Evolutionary conservation across 2,113 vertebrate genomes (phyloP).

Genomic region (Periophthalmodon schlosseri): DNA sequence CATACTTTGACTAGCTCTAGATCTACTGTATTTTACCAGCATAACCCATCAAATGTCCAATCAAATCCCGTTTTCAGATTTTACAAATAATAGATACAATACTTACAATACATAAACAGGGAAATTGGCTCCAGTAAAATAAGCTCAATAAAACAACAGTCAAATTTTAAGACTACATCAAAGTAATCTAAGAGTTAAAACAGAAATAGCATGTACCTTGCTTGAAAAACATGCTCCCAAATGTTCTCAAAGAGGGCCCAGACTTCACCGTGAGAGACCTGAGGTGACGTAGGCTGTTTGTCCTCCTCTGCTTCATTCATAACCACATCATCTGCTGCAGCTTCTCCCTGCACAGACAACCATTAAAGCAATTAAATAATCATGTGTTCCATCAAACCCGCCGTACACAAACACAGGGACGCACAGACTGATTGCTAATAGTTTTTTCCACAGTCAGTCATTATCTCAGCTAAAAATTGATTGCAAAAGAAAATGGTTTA

Average conservation of each 20-base stretch:
- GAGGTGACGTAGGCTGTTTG: slow-evolving; percentile 44
- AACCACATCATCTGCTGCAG: slow-evolving; percentile 63
- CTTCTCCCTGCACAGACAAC: slow-evolving; percentile 10
- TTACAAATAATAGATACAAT: too few species aligned
- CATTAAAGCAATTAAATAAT: background rate
- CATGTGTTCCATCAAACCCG: background rate
- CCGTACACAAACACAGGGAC: background rate
- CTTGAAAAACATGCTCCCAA: slow-evolving; percentile 82
- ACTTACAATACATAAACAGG: too few species aligned
- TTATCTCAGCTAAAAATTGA: background rate
- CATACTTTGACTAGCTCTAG: too few species aligned
- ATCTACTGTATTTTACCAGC: background rate
- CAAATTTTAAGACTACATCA: too few species aligned
- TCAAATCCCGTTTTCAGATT: too few species aligned
- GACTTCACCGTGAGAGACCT: slow-evolving; percentile 78
- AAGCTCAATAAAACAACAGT: too few species aligned
- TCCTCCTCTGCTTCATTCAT: slow-evolving; percentile 66
- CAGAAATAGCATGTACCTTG: slow-evolving; percentile 75
- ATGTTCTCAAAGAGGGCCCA: slow-evolving; percentile 88
- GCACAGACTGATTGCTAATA: background rate
- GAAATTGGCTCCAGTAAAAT: too few species aligned
- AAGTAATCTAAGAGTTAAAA: too few species aligned
- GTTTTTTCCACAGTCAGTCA: background rate
- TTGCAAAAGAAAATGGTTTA: background rate
- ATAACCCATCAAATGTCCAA: background rate